Percentiles rank a stretch among this genome's conserved stretches.
Conservation (phyloP, 2,797 vertebrate genomes). For the Fratercula arctica region DNA sequence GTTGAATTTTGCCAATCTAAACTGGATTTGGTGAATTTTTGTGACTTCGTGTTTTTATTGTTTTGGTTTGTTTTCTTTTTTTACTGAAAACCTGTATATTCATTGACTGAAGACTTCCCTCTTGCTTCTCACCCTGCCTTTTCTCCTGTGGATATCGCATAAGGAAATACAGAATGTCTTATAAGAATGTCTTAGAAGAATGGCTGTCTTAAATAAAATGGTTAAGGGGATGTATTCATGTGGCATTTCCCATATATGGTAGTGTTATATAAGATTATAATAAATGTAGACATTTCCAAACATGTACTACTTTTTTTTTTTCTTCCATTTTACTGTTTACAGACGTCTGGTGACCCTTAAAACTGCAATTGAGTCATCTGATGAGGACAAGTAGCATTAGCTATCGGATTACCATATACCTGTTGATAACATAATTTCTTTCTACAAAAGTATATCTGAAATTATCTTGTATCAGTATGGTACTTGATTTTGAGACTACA, state of each 20-base stretch:
- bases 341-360: background rate
- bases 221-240: background rate
- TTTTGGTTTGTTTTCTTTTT: background rate
- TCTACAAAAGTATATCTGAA: background rate
- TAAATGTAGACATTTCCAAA: background rate
- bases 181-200: background rate
- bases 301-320: background rate
- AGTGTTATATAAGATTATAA: background rate
- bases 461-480: background rate
- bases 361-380: background rate
- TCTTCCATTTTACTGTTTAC: background rate
- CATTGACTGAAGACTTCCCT: background rate
- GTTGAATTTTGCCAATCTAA: background rate
- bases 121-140: background rate
- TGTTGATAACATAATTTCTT: background rate
- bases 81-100: background rate
- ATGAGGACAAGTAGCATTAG: background rate
- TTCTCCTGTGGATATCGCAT: background rate
- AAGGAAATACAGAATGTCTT: conserved; percentile 7
- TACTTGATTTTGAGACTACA: background rate
- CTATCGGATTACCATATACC: background rate
- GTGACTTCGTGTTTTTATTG: background rate
- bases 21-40: background rate
- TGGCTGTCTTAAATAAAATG: background rate
- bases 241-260: background rate